A percentile compares a stretch with the other conserved stretches of the same genome.
These are phyloP conservation scores for Ectropis grisescens DNA, from an alignment of 1,140 invertebrate genomes.

Conservation along the genomic window DNA sequence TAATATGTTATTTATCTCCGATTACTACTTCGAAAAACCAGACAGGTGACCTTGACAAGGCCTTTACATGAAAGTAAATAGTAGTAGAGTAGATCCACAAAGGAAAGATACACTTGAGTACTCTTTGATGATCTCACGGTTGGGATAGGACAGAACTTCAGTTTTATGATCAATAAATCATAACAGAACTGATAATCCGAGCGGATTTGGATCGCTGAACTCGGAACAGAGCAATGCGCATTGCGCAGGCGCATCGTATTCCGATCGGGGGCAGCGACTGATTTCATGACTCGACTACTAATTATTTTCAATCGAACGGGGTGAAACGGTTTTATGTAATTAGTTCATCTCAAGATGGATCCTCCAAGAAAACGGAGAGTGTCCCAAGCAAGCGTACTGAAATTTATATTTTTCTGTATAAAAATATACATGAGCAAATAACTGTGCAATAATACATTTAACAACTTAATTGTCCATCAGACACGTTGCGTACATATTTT, in stretches of 20 bases:
- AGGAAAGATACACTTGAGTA: no score
- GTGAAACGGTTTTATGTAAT: slow-evolving; percentile 12
- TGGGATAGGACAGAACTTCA: slow-evolving; percentile 4
- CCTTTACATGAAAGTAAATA: no score
- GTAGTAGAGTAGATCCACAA: no score
- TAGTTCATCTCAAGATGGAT: no score
- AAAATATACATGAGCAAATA: no score
- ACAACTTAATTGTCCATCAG: no score
- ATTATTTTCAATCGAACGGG: slow-evolving; percentile 18
- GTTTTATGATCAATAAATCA: slow-evolving; percentile 10
- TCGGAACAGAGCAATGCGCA: slow-evolving; percentile 20
- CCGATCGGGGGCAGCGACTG: slow-evolving; percentile 27
- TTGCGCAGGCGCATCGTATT: slow-evolving; percentile 17
- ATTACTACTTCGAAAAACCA: slow-evolving; percentile 10
- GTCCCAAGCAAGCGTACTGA: no score
- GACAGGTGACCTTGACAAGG: slow-evolving; percentile 13
- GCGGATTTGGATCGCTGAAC: slow-evolving; percentile 15
- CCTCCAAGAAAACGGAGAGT: no score
- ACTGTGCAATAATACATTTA: no score
- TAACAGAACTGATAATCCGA: slow-evolving; percentile 5
- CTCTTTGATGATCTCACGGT: no score
- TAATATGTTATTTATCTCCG: slow-evolving; percentile 3
- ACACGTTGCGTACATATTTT: no score
- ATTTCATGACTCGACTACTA: slow-evolving; percentile 32
- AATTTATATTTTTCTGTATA: no score